phyloP scores from a whole-genome alignment of 2,888 invertebrate species.

The Cylindroiulus punctatus region DNA sequence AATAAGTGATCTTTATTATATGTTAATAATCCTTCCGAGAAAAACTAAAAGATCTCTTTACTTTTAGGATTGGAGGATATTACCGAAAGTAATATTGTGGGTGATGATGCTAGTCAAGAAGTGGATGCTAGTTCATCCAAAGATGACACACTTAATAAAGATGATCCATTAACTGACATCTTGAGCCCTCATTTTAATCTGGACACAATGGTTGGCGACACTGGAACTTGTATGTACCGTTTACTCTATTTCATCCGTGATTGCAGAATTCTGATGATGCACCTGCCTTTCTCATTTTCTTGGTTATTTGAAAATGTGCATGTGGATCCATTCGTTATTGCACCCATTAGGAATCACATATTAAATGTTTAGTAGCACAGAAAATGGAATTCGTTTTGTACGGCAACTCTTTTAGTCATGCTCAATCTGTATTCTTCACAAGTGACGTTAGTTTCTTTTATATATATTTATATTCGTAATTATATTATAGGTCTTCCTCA shows the following conservation, averaged over 20 bases:
- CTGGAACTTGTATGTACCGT: slow-evolving; percentile 54
- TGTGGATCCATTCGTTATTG: neutral
- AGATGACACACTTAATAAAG: slow-evolving; percentile 59
- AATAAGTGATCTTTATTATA: neutral
- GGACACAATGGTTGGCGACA: slow-evolving; percentile 75
- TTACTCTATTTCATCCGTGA: neutral
- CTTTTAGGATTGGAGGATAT: slow-evolving; percentile 56
- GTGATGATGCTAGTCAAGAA: slow-evolving; percentile 35
- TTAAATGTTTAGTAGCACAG: too few relatives aligned
- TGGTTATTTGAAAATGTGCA: too few relatives aligned
- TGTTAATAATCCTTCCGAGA: neutral
- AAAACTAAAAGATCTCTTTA: neutral
- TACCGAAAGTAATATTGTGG: slow-evolving; percentile 43
- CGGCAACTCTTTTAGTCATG: too few relatives aligned
- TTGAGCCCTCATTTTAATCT: slow-evolving; percentile 75
- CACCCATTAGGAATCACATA: too few relatives aligned
- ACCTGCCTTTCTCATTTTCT: neutral
- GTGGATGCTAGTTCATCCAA: slow-evolving; percentile 12
- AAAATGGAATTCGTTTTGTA: too few relatives aligned
- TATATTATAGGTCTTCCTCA: slow-evolving; percentile 74
- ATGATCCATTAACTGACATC: slow-evolving; percentile 73
- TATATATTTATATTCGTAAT: neutral
- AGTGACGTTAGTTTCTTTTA: neutral
- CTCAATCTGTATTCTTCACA: neutral
- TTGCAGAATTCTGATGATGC: too few relatives aligned